Conservation (phyloP, 2,797 vertebrate genomes). For the Hemitrygon akajei region DNA sequence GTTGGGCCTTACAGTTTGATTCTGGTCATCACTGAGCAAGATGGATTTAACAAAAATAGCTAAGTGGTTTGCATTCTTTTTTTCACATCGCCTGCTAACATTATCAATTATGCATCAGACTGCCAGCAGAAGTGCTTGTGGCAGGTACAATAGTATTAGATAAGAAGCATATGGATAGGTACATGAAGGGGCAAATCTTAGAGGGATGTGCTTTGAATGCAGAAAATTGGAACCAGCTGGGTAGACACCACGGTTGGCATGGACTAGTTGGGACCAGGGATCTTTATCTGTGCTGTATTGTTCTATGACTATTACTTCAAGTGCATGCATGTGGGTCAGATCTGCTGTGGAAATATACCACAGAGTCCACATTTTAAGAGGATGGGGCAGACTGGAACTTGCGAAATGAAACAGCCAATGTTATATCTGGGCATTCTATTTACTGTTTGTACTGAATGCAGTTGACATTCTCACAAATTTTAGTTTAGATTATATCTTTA, state of each 20-base stretch:
- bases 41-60: neutral
- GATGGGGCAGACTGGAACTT: too few species aligned
- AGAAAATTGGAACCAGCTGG: too few species aligned
- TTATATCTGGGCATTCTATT: neutral
- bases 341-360: neutral
- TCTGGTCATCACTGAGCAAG: neutral
- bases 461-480: neutral
- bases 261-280: too few species aligned
- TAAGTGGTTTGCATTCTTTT: too few species aligned
- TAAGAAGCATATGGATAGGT: too few species aligned
- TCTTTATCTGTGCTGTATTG: too few species aligned
- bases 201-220: too few species aligned
- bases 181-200: too few species aligned
- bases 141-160: too few species aligned
- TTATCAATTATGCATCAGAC: neutral
- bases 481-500: neutral
- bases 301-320: neutral
- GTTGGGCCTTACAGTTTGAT: neutral
- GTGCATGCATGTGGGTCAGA: neutral
- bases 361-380: neutral
- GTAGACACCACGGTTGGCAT: too few species aligned
- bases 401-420: neutral
- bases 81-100: neutral
- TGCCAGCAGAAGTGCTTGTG: too few species aligned
- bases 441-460: neutral